Conservation (phyloP, 2,888 invertebrate species). For the Allygus modestus region DNA sequence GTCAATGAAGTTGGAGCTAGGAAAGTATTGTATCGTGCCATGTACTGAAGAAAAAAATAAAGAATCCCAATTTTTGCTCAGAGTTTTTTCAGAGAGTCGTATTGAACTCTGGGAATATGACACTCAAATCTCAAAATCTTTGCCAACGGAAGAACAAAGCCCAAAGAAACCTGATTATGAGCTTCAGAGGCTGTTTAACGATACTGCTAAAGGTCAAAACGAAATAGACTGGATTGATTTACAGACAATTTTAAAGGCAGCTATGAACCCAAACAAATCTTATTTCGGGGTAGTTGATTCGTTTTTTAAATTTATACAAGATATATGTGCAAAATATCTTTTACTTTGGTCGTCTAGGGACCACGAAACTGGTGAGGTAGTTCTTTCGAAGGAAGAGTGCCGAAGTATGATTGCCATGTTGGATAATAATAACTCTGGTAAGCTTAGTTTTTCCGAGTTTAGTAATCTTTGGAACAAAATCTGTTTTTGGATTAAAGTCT, state of each 20-base stretch:
- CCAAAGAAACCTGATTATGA: not conserved
- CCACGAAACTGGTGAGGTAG: not conserved
- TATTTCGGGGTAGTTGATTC: not conserved
- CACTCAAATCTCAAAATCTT: not conserved
- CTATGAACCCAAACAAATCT: not conserved
- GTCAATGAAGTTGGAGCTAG: not conserved
- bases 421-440: slow-evolving; percentile 15
- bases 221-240: not conserved
- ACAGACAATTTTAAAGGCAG: not conserved
- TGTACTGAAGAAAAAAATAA: not conserved
- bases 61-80: not conserved
- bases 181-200: not conserved
- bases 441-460: not conserved
- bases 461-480: not conserved
- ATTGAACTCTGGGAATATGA: not conserved
- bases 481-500: slow-evolving; percentile 2
- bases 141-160: not conserved
- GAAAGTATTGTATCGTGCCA: not conserved
- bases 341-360: not conserved
- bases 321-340: not conserved
- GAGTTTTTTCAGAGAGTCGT: not conserved
- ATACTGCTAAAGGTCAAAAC: not conserved
- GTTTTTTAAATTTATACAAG: not conserved
- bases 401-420: slow-evolving; percentile 29
- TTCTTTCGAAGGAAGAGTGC: not conserved